phyloP scores from a whole-genome alignment of 2,888 invertebrate genomes.

The Gonocerus acuteangulatus region DNA sequence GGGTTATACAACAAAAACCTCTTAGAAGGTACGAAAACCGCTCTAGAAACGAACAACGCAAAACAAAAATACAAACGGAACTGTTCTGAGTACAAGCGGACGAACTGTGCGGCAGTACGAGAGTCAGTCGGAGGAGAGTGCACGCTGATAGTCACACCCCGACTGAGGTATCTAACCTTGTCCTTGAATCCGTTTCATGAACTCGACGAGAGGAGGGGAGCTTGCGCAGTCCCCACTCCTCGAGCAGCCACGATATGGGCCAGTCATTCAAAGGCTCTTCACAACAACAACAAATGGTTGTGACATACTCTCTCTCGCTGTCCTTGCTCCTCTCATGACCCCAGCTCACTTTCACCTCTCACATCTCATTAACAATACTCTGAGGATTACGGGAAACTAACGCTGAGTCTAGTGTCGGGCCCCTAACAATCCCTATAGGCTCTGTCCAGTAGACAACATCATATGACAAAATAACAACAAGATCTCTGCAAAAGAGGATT shows the following conservation, averaged over 20 bases:
- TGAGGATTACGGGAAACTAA: too few relatives aligned
- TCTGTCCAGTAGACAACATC: too few relatives aligned
- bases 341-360: background rate
- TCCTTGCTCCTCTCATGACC: background rate
- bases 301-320: background rate
- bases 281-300: background rate
- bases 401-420: too few relatives aligned
- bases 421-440: too few relatives aligned
- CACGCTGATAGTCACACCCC: slow-evolving; percentile 24
- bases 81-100: background rate
- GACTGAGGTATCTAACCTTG: slow-evolving; percentile 37
- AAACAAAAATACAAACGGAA: slow-evolving; percentile 3
- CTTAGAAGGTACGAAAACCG: too few relatives aligned
- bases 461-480: too few relatives aligned
- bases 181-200: slow-evolving; percentile 39
- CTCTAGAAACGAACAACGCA: slow-evolving; percentile 15
- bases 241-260: background rate
- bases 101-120: background rate
- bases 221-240: slow-evolving; percentile 9
- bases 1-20: slow-evolving; percentile 1
- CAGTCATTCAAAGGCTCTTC: background rate
- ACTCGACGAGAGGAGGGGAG: slow-evolving; percentile 30
- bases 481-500: too few relatives aligned
- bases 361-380: background rate
- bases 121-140: slow-evolving; percentile 7